Percentiles rank a stretch among this genome's conserved stretches.
phyloP scores from a whole-genome alignment of 1,140 invertebrate species.

The Yoshiicerus persimilis region DNA sequence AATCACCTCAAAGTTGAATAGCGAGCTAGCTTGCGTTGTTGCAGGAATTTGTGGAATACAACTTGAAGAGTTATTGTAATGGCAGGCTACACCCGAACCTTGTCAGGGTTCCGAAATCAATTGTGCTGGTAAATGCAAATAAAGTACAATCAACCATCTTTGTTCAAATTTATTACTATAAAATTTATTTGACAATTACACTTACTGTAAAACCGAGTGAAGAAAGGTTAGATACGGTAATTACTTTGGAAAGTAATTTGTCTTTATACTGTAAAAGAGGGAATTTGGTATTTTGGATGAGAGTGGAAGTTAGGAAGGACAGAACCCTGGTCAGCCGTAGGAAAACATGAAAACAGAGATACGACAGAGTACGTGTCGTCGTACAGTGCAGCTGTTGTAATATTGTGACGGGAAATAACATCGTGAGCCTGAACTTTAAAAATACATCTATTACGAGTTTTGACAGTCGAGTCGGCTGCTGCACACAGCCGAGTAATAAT shows the following conservation, averaged over 20 bases:
- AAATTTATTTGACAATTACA: too few species aligned
- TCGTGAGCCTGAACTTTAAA: neutral
- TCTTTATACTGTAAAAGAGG: neutral
- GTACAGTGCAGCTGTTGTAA: neutral
- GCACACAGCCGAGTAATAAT: neutral
- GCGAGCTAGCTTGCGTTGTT: neutral
- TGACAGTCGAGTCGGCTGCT: constrained; percentile 8
- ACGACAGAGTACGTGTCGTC: neutral
- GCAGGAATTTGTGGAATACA: neutral
- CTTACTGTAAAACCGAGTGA: too few species aligned
- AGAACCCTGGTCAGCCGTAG: neutral
- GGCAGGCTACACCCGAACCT: neutral
- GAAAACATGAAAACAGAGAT: neutral
- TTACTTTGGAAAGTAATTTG: too few species aligned
- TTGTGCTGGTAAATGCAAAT: neutral
- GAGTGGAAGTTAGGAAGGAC: neutral
- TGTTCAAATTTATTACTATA: too few species aligned
- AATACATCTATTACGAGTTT: constrained; percentile 12
- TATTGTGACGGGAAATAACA: constrained; percentile 13
- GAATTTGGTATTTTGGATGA: neutral
- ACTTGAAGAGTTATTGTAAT: neutral
- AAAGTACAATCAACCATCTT: neutral
- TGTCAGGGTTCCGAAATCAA: neutral
- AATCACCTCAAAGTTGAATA: neutral
- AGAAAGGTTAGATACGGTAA: too few species aligned